Evolutionary conservation across 2,888 invertebrate species (phyloP), one percentile per base, ranked within the genome.

Genomic region (Acanthosepion lycidas): DNA sequence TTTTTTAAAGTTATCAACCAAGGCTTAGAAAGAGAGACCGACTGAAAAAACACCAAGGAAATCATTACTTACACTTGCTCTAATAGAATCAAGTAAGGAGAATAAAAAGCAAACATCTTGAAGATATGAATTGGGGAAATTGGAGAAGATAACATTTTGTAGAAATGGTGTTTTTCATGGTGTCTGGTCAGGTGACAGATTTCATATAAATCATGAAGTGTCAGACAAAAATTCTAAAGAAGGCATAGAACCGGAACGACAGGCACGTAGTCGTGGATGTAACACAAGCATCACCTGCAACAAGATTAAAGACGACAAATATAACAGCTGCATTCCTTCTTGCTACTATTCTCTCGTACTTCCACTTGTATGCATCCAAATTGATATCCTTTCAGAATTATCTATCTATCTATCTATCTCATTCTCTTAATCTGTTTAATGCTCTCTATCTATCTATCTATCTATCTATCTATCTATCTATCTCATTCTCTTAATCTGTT

Each of bases 111-210:
- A 78, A n/a, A 78, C 33, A 33, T 78, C n/a, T 78, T 78, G 5
- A 78, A n/a, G n/a, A n/a, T 33, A n/a, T 33, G n/a, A 18, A 33
- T 6, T n/a, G 78, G n/a, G n/a, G 78, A 78, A 78, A 78, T 78
- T 33, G 78, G n/a, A n/a, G n/a, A 33, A 78, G n/a, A 78, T n/a
- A 15, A n/a, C 18, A n/a, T n/a, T 78, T 33, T 15, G 12, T 33
- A 33, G n/a, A n/a, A 78, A 78, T 33, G n/a, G n/a, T 78, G n/a
- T 78, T 33, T 78, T 78, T 78, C 78, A 78, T n/a, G 78, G 78
- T 78, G n/a, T n/a, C n/a, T 78, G 78, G 78, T 78, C 78, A 33
- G 78, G n/a, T 78, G 78, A 78, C 78, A n/a, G 78, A 78, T 78
- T 78, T n/a, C 78, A 78, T 78, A 78, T 78, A 78, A 78, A n/a